Evolutionary conservation across 2,888 invertebrate genomes (phyloP), one percentile per base, ranked within the genome.

Genomic region (Diogma glabrata): DNA sequence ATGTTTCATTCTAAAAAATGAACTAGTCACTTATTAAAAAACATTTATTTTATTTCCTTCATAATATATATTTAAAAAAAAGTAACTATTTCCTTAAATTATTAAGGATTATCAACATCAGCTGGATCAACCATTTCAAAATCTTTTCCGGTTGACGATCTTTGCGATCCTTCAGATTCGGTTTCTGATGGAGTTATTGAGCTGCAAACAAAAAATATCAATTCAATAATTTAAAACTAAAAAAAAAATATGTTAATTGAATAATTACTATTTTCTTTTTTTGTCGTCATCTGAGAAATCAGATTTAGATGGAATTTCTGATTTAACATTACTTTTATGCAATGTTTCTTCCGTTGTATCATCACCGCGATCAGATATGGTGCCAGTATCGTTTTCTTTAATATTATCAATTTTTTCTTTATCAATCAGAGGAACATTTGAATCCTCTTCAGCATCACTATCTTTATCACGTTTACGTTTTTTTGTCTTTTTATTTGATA

Each of bases 91-190:
- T n/a, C n/a, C n/a, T n/a, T n/a, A 43, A 43, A 22, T 43, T 48
- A 33, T 56, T 53, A 56, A 30, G 56, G 70, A 1, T 70, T 70
- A 49, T 79, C 80, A 28, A 81, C 65, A 60, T 84, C 84, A 16
- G 75, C 79, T 24, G 78, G 77, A 61, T 87, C 87, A 49, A 91
- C 82, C 65, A 90, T 88, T 72, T 90, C 91, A 68, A 90, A 90
- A 73, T 91, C 90, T 60, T 84, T 81, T 58, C 86, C 89, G 1
- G 86, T 86, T 57, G 86, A 86, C 12, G 87, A 87, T 51, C 86
- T 78, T 62, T 84, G 83, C 59, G 86, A 86, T 61, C 80, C 79
- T 65, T 86, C 87, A 2, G 86, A 85, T 60, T 90, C 90, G 12
- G 87, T 87, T 63, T 87, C 89, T 0, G 87, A 87, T 54, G 73